These are phyloP conservation scores for Netelia inedita DNA, from an alignment of 2,888 invertebrate genomes.

Conservation along the genomic window DNA sequence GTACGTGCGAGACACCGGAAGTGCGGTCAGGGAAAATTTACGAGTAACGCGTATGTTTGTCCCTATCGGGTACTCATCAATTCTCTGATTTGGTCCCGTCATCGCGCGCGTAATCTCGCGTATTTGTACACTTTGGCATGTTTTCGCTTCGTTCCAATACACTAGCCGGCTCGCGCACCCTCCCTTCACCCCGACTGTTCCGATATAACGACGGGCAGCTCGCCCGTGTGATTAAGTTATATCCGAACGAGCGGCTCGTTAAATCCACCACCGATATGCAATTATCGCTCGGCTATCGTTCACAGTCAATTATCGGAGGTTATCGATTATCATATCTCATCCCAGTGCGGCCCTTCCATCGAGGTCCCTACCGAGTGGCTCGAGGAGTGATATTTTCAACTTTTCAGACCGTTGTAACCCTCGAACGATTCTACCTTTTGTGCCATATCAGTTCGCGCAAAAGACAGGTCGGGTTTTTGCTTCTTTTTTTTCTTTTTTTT, in stretches of 20 bases:
- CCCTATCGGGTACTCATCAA: background rate
- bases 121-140: background rate
- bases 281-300: slow-evolving; percentile 40
- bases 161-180: too few relatives aligned
- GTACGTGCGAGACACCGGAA: background rate
- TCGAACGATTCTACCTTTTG: background rate
- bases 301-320: slow-evolving; percentile 30
- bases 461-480: slow-evolving; percentile 58
- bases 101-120: background rate
- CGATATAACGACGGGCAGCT: background rate
- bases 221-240: slow-evolving; percentile 19
- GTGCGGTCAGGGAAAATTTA: background rate
- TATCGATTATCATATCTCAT: slow-evolving; percentile 32
- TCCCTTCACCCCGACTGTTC: background rate
- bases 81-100: slow-evolving; percentile 15
- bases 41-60: background rate
- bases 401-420: slow-evolving; percentile 22
- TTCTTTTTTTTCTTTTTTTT: slow-evolving; percentile 17
- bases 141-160: too few relatives aligned
- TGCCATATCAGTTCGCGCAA: background rate
- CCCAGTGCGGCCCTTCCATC: background rate
- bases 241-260: slow-evolving; percentile 11
- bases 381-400: background rate
- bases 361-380: background rate
- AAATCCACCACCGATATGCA: slow-evolving; percentile 19